phyloP scores from a whole-genome alignment of 1,140 invertebrate genomes.

The Bombus cullumanus region DNA sequence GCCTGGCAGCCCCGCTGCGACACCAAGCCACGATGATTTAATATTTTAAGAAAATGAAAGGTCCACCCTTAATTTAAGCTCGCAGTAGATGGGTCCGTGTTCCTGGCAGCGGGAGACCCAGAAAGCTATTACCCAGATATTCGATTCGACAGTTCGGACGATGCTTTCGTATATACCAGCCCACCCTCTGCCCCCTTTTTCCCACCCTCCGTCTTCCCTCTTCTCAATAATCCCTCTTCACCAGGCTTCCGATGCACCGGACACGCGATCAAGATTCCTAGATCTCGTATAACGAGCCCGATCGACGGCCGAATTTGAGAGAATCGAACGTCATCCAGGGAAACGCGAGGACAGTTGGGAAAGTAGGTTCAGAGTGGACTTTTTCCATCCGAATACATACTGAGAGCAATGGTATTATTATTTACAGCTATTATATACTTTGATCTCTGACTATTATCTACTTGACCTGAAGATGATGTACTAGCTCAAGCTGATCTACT shows the following conservation, averaged over 20 bases:
- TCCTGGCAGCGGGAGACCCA: conserved; percentile 70
- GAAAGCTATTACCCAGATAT: conserved; percentile 72
- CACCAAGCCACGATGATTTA: conserved; percentile 81
- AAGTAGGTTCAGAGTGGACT: not conserved
- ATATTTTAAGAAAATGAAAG: conserved; percentile 82
- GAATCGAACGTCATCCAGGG: not conserved
- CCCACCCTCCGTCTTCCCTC: not conserved
- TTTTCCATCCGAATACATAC: not conserved
- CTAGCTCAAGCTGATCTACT: not conserved
- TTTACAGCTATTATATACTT: not conserved
- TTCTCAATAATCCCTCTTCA: conserved; percentile 63
- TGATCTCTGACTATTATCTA: too few relatives aligned
- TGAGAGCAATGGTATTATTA: not conserved
- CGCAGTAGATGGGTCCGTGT: conserved; percentile 70
- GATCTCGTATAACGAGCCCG: conserved; percentile 30
- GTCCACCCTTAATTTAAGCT: conserved; percentile 79
- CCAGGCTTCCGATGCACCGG: conserved; percentile 46
- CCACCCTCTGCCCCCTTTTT: not conserved
- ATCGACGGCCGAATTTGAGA: conserved; percentile 4
- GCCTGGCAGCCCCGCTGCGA: conserved; percentile 78
- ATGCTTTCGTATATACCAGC: conserved; percentile 52
- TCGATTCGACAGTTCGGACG: conserved; percentile 68
- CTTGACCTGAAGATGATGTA: too few relatives aligned
- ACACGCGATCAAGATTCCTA: conserved; percentile 46
- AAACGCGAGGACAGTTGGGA: not conserved